Conservation (phyloP, 2,113 vertebrate genomes). For the Oreochromis niloticus region DNA sequence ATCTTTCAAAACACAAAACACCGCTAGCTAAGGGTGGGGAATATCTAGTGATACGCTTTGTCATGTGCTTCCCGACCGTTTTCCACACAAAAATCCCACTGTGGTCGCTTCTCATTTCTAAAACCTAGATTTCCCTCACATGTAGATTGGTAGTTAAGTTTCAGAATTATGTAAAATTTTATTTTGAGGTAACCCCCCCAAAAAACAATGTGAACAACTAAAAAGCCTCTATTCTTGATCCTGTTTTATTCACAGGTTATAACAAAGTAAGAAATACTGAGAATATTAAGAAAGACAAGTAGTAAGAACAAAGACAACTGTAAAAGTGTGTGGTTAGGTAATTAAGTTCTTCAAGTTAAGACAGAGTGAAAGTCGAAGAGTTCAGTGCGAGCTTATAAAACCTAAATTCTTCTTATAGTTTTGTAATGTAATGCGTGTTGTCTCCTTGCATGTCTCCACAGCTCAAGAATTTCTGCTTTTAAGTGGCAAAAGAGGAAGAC, state of each 20-base stretch:
- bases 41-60: background rate
- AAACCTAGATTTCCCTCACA: background rate
- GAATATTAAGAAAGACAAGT: background rate
- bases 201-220: background rate
- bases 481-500: background rate
- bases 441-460: background rate
- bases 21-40: slow-evolving; percentile 16
- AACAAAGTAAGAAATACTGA: background rate
- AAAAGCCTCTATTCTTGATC: background rate
- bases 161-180: background rate
- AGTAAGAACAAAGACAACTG: background rate
- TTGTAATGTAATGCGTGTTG: background rate
- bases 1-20: slow-evolving; percentile 24
- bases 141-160: background rate
- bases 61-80: slow-evolving; percentile 32
- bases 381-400: background rate
- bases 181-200: too few species aligned
- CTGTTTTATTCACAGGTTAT: background rate
- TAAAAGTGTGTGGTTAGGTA: background rate
- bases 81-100: background rate
- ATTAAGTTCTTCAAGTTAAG: background rate
- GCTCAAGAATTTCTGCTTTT: background rate
- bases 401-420: background rate
- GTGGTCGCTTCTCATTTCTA: background rate
- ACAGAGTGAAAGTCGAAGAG: background rate